A percentile compares a stretch with the other conserved stretches of the same genome.
phyloP scores from a whole-genome alignment of 2,888 invertebrate genomes.

The Brachylomia viminalis region DNA sequence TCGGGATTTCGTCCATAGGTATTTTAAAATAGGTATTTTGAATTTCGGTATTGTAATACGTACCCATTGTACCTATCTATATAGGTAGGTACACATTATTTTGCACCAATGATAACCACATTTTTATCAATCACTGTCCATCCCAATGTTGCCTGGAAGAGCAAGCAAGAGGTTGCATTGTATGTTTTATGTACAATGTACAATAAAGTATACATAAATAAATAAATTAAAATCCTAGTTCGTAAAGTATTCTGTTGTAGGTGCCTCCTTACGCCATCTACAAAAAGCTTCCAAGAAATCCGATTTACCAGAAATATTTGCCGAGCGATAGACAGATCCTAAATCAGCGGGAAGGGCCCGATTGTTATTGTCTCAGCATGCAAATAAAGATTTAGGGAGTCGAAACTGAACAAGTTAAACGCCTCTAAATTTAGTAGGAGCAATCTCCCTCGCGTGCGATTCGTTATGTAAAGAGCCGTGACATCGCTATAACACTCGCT shows the following conservation, averaged over 20 bases:
- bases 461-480: conserved; percentile 77
- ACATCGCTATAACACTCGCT: conserved; percentile 76
- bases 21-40: too few relatives aligned
- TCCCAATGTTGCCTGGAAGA: too few relatives aligned
- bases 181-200: too few relatives aligned
- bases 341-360: conserved; percentile 65
- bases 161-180: too few relatives aligned
- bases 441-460: conserved; percentile 77
- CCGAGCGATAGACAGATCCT: conserved; percentile 61
- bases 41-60: too few relatives aligned
- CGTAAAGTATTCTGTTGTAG: neutral
- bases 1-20: too few relatives aligned
- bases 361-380: conserved; percentile 74
- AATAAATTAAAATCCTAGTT: neutral
- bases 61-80: too few relatives aligned
- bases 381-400: conserved; percentile 82
- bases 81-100: too few relatives aligned
- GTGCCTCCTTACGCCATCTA: neutral
- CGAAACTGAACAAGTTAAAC: conserved; percentile 79
- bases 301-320: conserved; percentile 55
- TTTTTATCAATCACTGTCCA: too few relatives aligned
- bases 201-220: too few relatives aligned
- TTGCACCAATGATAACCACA: too few relatives aligned
- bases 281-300: conserved; percentile 27
- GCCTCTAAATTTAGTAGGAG: conserved; percentile 81